phyloP scores from a whole-genome alignment of 2,797 vertebrate species.

The Hippopotamyrus pictus region DNA sequence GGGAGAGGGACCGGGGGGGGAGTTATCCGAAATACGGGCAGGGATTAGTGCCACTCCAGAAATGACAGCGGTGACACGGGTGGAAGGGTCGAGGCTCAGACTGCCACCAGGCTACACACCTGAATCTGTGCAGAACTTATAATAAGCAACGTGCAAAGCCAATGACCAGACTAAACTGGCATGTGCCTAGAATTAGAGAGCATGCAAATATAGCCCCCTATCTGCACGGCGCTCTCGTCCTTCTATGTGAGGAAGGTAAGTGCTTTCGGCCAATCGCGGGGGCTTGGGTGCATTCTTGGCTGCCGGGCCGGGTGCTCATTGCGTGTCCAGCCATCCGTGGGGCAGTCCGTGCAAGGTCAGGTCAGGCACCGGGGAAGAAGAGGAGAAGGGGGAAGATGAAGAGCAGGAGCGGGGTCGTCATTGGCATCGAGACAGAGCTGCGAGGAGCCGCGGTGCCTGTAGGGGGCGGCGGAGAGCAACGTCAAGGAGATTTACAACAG shows the following conservation, averaged over 20 bases:
- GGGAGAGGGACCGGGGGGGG: neutral
- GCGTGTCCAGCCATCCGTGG: neutral
- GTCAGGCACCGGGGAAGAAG: constrained; percentile 48
- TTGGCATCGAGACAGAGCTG: constrained; percentile 25
- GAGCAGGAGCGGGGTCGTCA: constrained; percentile 22
- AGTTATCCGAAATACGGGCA: neutral
- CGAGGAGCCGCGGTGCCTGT: constrained; percentile 36
- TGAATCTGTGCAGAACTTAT: neutral
- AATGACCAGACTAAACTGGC: neutral
- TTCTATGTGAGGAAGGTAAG: neutral
- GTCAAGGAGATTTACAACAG: constrained; percentile 11
- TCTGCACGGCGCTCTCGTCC: neutral
- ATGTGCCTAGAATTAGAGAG: neutral
- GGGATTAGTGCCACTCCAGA: constrained; percentile 44
- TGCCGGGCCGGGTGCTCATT: neutral
- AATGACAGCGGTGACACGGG: constrained; percentile 25
- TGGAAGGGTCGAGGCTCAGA: neutral
- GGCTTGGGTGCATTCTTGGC: neutral
- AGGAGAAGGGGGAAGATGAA: constrained; percentile 41
- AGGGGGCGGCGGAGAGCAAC: neutral
- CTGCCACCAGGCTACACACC: neutral
- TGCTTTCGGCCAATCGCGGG: neutral
- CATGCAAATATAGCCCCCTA: neutral
- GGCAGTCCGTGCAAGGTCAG: neutral
- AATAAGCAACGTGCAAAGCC: neutral